A percentile compares a stretch with the other conserved stretches of the same genome.
phyloP scores from a whole-genome alignment of 2,888 invertebrate genomes.

The Aphelenchoides bicaudatus region DNA sequence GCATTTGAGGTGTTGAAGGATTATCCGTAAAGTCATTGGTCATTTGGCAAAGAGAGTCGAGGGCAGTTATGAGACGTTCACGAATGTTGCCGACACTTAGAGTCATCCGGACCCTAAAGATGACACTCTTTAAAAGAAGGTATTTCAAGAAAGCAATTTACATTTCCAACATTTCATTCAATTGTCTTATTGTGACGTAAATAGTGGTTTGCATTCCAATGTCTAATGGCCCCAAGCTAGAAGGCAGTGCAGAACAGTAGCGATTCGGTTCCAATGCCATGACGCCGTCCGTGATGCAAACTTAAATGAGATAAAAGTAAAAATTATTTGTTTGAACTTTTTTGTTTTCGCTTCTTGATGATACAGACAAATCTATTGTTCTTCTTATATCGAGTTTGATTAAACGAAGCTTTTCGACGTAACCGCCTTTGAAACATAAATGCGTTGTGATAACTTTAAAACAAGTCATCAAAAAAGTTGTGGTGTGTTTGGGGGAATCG shows the following conservation, averaged over 20 bases:
- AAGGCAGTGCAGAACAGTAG: conserved; percentile 34
- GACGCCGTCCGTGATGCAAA: conserved; percentile 93
- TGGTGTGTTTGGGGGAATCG: too few species aligned
- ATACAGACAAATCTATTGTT: too few species aligned
- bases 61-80: conserved; percentile 78
- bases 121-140: too few species aligned
- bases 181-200: conserved; percentile 76
- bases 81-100: conserved; percentile 69
- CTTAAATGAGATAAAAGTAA: too few species aligned
- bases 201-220: conserved; percentile 66
- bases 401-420: too few species aligned
- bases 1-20: conserved; percentile 94
- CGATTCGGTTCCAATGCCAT: conserved; percentile 62
- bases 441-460: too few species aligned
- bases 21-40: conserved; percentile 97
- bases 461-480: too few species aligned
- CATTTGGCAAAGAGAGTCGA: conserved; percentile 86
- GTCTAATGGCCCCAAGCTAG: conserved; percentile 60
- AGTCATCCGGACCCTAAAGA: conserved; percentile 80
- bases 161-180: conserved; percentile 80
- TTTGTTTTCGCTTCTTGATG: too few species aligned
- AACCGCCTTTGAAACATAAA: too few species aligned
- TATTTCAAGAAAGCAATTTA: too few species aligned
- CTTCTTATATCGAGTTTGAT: too few species aligned
- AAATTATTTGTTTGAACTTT: too few species aligned